Base-by-base conservation (phyloP, 2,797 vertebrate species). In the Huso huso region DNA sequence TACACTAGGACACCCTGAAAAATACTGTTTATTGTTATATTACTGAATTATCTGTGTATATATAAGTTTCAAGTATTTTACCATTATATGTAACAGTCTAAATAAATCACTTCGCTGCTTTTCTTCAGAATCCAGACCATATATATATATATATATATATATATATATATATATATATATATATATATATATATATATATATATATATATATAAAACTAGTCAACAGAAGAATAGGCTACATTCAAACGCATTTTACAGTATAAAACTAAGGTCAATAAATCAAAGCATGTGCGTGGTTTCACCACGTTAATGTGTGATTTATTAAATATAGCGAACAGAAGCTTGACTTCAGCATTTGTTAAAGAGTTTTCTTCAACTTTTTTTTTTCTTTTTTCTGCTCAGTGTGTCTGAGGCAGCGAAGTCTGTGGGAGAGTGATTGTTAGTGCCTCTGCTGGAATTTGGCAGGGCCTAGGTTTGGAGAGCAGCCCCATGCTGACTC, bases 361-460 rank as follows among this genome's bases (percentile, higher is more conserved):
- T 73, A 73, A 62, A 62, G 74, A 78, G 68, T 75, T 76, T 70
- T 71, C 70, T 74, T 68, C 71, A 64, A 67, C 75, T 79, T 77
- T 72, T 65, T 65, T 71, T 57, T 66, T 23, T 75, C 49, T 51
- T 73, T 70, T 51, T 7, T 70, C 82, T 78, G 76, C 68, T 63
- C 82, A 80, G 91, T 85, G 89, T 78, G 86, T 87, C 89, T 83
- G 82, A 83, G 86, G 83, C 85, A 84, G 84, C 80, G 78, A 83
- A 84, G 90, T 83, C 88, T 94, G 92, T 91, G 91, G 90, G 84
- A 82, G 88, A 87, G 89, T 88, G 94, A 97, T 95, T 97, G 93
- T 95, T 91, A 89, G 90, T 87, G 84, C 86, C 91, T 93, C 94
- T 94, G 93, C 87, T 91, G 96, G 95, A 97, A 99, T 97, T 94